These are phyloP conservation scores for Amphipoea oculea DNA, from an alignment of 2,888 invertebrate genomes.

Conservation along the genomic window DNA sequence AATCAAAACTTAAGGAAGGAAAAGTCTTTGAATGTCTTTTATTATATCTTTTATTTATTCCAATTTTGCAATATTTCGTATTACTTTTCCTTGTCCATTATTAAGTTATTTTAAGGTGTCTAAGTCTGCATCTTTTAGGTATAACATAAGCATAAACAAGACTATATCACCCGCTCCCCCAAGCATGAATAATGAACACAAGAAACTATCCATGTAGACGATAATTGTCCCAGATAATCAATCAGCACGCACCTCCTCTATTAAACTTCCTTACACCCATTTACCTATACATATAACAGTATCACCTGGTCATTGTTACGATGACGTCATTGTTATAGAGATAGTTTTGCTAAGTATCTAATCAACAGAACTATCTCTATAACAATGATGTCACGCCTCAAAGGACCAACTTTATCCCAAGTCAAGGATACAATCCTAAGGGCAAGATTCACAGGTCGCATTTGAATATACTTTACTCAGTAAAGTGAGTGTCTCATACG, in stretches of 20 bases:
- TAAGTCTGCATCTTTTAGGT: neutral
- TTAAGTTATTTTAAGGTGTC: no score
- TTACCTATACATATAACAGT: neutral
- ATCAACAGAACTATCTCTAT: no score
- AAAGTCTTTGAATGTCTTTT: neutral
- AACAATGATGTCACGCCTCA: conserved; percentile 1
- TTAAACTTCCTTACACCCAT: neutral
- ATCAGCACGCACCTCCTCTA: conserved; percentile 1
- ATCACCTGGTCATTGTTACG: neutral
- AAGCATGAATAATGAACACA: conserved; percentile 5
- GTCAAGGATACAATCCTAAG: conserved; percentile 4
- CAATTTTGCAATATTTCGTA: neutral
- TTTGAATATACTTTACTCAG: neutral
- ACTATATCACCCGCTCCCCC: neutral
- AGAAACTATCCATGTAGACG: conserved; percentile 22
- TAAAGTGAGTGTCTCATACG: neutral
- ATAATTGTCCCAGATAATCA: conserved; percentile 30
- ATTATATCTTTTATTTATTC: neutral
- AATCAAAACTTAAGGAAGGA: neutral
- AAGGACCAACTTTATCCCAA: conserved; percentile 13
- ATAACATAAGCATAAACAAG: neutral
- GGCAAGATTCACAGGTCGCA: neutral
- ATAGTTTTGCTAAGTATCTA: no score
- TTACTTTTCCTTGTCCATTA: neutral
- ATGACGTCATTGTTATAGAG: neutral